A percentile compares a stretch with the other conserved stretches of the same genome.
Evolutionary conservation across 2,797 vertebrate species (phyloP).

Genomic region (Myripristis murdjan): DNA sequence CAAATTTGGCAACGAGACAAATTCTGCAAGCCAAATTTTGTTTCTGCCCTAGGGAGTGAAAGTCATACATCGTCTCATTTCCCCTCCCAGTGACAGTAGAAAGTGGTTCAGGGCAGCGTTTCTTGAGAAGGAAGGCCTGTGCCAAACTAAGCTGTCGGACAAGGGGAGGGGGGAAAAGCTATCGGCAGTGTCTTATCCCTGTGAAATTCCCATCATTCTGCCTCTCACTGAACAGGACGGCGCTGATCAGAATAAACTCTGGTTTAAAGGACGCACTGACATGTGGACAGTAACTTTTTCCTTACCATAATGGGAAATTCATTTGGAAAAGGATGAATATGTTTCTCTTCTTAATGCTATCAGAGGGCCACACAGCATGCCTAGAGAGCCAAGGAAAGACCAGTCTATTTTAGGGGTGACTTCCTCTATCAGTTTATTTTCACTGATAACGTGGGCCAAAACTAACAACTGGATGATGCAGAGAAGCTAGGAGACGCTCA

Average conservation of each 20-base stretch:
- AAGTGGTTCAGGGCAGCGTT: slow-evolving; percentile 61
- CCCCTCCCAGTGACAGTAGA: slow-evolving; percentile 68
- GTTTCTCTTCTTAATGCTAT: slow-evolving; percentile 69
- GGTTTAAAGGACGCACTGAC: slow-evolving; percentile 39
- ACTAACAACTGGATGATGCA: slow-evolving; percentile 80
- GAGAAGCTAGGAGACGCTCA: slow-evolving; percentile 65
- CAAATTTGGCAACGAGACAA: slow-evolving; percentile 39
- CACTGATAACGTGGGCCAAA: slow-evolving; percentile 78
- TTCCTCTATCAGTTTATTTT: slow-evolving; percentile 87
- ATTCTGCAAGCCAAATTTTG: slow-evolving; percentile 47
- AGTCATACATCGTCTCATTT: slow-evolving; percentile 74
- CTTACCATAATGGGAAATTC: slow-evolving; percentile 46
- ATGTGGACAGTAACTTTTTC: slow-evolving; percentile 65
- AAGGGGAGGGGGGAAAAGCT: slow-evolving; percentile 34
- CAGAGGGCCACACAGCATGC: slow-evolving; percentile 83
- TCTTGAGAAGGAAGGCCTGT: slow-evolving; percentile 52
- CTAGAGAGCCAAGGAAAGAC: slow-evolving; percentile 66
- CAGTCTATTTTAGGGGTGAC: slow-evolving; percentile 83
- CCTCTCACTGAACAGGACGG: slow-evolving; percentile 51
- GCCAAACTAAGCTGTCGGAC: slow-evolving; percentile 75
- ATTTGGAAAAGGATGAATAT: slow-evolving; percentile 50
- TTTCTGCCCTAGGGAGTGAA: slow-evolving; percentile 62
- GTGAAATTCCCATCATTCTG: slow-evolving; percentile 79
- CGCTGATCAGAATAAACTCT: slow-evolving; percentile 49
- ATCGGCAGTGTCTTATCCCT: slow-evolving; percentile 63